Conservation (phyloP, 2,797 vertebrate species). For the Ptychobarbus kaznakovi region DNA sequence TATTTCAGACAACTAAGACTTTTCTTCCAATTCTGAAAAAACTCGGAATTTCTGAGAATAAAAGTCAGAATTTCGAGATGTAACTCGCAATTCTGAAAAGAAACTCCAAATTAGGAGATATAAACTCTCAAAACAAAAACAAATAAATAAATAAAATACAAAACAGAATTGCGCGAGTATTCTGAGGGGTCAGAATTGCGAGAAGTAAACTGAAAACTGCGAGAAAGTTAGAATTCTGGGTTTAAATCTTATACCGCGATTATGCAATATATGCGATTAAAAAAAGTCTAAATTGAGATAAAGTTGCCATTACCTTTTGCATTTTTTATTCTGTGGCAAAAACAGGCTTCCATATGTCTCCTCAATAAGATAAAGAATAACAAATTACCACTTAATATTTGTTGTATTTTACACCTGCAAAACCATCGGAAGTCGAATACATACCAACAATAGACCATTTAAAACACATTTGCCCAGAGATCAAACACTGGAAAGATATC, state of each 20-base stretch:
- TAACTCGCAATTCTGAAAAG: background rate
- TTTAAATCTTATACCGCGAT: background rate
- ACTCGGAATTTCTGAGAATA: too few relatives aligned
- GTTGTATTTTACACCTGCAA: background rate
- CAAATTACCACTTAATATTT: background rate
- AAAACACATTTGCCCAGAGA: background rate
- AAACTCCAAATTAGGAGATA: background rate
- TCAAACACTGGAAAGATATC: background rate
- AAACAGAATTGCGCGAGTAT: background rate
- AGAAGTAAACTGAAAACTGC: background rate
- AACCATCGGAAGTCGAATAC: background rate
- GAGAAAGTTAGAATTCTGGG: background rate
- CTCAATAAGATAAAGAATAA: background rate
- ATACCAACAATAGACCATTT: background rate
- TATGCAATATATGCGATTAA: too few relatives aligned
- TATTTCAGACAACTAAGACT: background rate
- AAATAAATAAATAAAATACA: background rate
- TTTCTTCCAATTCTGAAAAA: too few relatives aligned
- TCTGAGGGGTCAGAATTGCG: background rate
- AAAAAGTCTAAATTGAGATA: background rate
- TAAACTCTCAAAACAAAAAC: background rate
- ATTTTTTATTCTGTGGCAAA: background rate
- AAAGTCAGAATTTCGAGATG: background rate
- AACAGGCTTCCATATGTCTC: background rate
- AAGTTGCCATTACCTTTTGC: background rate